Base-by-base conservation (phyloP, 1,140 invertebrate genomes). In the Drosophila kepulauana region DNA sequence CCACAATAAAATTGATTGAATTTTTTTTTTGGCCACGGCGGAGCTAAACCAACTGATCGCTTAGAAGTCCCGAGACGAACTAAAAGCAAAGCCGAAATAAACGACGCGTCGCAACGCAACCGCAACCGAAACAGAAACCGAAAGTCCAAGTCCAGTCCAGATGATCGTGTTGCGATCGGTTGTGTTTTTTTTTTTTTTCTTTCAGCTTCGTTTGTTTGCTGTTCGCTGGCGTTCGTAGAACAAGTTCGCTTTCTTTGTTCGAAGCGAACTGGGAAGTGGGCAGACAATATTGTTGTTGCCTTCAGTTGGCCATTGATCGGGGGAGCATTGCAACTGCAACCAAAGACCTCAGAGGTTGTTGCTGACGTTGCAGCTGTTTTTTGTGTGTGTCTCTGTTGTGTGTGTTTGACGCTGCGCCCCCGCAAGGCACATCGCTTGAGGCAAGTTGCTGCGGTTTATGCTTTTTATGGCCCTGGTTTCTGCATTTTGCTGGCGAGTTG, bases 31-130 rank as follows among this genome's bases (percentile, higher is more conserved):
- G 70, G 72, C 48, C 73, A 73, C 76, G 73, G 81, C 81, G 76
- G 78, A 81, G 82, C 81, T 58, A 77, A 67, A 70, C n/a, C 86
- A 86, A 87, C 84, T 64, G 79, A 76, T 87, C 82, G 75, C 82
- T 87, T 73, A 77, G 75, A 82, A 82, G 84, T 88, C 61, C 82
- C 82, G 82, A 87, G 84, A 87, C 82, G 79, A 82, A 86, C 82
- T 86, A 78, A 79, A 82, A 75, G 7, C n/a, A 67, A 48, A 59
- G 6, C 66, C 54, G 77, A 84, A 88, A 84, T 28, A 46, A 59
- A 15, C 46, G 15, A 65, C 43, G 20, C 20, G 20, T 25, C 3
- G 20, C 20, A 3, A 38, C 35, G 35, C 25, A 45, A 38, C 46
- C 10, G 30, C 41, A 78, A 66, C 64, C 41, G 57, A 70, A 48